Evolutionary conservation across 1,140 invertebrate species (phyloP), one percentile per base, ranked within the genome.

Genomic region (Drepana arcuata): DNA sequence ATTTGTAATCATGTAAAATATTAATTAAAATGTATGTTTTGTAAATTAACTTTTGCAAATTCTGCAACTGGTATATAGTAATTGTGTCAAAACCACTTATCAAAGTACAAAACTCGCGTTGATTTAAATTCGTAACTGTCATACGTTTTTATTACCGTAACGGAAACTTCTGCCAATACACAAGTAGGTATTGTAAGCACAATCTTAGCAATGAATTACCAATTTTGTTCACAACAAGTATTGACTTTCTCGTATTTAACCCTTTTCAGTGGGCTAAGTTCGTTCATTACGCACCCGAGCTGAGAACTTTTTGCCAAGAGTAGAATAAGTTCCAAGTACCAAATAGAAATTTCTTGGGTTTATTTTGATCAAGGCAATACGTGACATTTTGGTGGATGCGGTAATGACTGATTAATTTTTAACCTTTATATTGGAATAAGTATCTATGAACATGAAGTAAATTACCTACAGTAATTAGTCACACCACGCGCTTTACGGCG

Each of bases 201-300:
- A 60, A 56, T 60, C 44, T 55, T 33, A 50, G 63, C 56, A 67
- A 60, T 67, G 59, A 63, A 67, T 67, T 60, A 63, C 56, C 53
- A 67, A 67, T 63, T 67, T 62, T 55, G 47, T 58, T 54, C 56
- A 53, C 58, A 60, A 54, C 52, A 56, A 55, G 63, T 48, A 53
- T 26, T 34, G 55, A 59, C 43, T 62, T 55, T 55, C 45, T 28
- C 59, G 51, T 53, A 54, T 52, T 56, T 63, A 60, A 60, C 59
- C 60, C 63, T 63, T 67, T 67, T n/a, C 59, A 51, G 46, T 65
- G 57, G 35, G 43, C 44, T 45, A 67, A 67, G 56, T 67, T 63
- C 48, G 53, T 60, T 67, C 63, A 67, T 67, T 67, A 67, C 55
- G 53, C 39, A 50, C 37, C 40, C 42, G 29, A 50, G 34, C 28